Conservation (phyloP, 2,888 invertebrate genomes). For the Nymphalis urticae region DNA sequence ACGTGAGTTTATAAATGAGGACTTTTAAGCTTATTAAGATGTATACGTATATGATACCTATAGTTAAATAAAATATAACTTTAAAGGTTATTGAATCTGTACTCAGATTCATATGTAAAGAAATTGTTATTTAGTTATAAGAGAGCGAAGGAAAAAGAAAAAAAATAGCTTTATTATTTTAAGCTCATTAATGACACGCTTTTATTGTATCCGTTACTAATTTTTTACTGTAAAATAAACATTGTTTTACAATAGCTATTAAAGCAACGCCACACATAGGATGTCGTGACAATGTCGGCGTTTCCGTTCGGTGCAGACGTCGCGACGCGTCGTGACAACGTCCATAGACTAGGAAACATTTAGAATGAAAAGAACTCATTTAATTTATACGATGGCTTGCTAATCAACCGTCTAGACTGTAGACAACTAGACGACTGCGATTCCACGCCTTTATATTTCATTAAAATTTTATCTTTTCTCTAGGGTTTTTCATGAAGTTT, state of each 20-base stretch:
- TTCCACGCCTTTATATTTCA: slow-evolving; percentile 10
- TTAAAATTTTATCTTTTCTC: slow-evolving; percentile 1
- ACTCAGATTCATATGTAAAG: too few species aligned
- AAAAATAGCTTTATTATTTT: not conserved
- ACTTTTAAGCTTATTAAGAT: too few species aligned
- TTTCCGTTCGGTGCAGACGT: slow-evolving; percentile 5
- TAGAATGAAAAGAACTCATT: slow-evolving; percentile 28
- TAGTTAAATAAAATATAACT: too few species aligned
- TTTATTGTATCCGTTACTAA: not conserved
- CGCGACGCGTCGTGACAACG: not conserved
- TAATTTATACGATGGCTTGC: slow-evolving; percentile 26
- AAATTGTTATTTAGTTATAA: too few species aligned
- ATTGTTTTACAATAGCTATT: not conserved
- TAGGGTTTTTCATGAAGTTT: slow-evolving; percentile 2
- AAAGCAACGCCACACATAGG: not conserved
- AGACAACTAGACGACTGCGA: slow-evolving; percentile 21
- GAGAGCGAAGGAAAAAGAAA: too few species aligned
- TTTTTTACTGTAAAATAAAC: not conserved
- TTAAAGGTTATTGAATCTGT: too few species aligned
- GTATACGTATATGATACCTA: too few species aligned
- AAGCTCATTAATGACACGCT: not conserved
- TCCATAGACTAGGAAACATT: slow-evolving; percentile 24
- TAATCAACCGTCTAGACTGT: slow-evolving; percentile 28
- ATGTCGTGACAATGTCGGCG: slow-evolving; percentile 12
- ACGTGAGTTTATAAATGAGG: too few species aligned